Conservation (phyloP, 1,140 invertebrate genomes). For the Ptiloglossa arizonensis region DNA sequence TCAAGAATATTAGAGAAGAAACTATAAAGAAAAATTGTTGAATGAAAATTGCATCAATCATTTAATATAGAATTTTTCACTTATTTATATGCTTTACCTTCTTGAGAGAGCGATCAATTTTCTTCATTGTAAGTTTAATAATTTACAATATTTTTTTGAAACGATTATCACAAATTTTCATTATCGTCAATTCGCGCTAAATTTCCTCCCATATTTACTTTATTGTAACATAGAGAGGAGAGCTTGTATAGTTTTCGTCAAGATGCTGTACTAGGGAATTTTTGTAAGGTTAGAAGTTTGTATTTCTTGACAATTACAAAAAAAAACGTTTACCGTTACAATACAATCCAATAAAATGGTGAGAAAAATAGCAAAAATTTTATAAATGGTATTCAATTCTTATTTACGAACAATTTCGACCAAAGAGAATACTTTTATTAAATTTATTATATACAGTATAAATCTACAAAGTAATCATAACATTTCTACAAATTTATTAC, state of each 20-base stretch:
- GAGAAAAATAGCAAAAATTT: no score
- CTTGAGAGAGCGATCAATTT: not conserved
- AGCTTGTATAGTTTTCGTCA: no score
- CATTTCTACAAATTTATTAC: no score
- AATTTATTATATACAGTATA: constrained; percentile 31
- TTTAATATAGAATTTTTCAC: not conserved
- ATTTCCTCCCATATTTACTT: not conserved
- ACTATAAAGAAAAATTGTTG: not conserved
- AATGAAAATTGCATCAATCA: not conserved
- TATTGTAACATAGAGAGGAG: no score
- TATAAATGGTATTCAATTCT: no score
- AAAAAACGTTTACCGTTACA: no score
- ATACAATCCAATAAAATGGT: no score
- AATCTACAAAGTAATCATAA: not conserved
- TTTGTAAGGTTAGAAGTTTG: no score
- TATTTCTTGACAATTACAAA: no score
- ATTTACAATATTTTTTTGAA: not conserved
- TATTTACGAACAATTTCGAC: no score
- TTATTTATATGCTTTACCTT: not conserved
- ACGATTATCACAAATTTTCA: no score
- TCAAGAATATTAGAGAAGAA: not conserved
- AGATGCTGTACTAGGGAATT: no score
- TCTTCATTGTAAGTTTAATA: constrained; percentile 1
- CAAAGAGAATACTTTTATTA: not conserved
- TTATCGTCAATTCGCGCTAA: not conserved